Percentiles rank a stretch among this genome's conserved stretches.
phyloP scores from a whole-genome alignment of 1,140 invertebrate species.

The Panulirus ornatus region DNA sequence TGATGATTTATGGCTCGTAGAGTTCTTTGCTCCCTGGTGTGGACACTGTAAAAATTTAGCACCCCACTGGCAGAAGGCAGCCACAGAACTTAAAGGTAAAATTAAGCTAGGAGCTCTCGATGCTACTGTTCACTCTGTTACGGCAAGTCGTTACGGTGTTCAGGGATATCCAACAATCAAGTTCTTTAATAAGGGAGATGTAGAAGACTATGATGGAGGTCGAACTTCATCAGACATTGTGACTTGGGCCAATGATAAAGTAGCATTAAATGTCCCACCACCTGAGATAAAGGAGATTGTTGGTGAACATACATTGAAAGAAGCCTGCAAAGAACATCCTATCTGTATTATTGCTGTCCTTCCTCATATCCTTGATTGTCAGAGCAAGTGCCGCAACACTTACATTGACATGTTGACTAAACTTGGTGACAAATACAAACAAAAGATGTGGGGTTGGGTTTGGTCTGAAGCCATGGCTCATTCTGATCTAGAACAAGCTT shows the following conservation, averaged over 20 bases:
- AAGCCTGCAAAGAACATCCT: constrained; percentile 89
- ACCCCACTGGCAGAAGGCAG: constrained; percentile 96
- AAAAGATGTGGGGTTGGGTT: constrained; percentile 98
- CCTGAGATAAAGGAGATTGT: constrained; percentile 82
- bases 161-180: constrained; percentile 99
- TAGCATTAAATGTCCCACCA: constrained; percentile 90
- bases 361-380: constrained; percentile 98
- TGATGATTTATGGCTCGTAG: constrained; percentile 96
- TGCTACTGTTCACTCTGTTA: constrained; percentile 92
- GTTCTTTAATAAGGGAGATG: constrained; percentile 84
- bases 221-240: constrained; percentile 94
- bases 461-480: constrained; percentile 96
- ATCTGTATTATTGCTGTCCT: constrained; percentile 96
- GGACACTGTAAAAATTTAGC: constrained; percentile 97
- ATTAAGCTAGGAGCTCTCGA: constrained; percentile 97
- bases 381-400: constrained; percentile 93
- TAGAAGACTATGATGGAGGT: constrained; percentile 87
- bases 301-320: constrained; percentile 83
- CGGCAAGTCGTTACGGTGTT: constrained; percentile 88
- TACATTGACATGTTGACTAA: constrained; percentile 88
- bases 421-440: constrained; percentile 95
- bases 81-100: constrained; percentile 93
- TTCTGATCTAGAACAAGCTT: constrained; percentile 88
- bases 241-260: constrained; percentile 91
- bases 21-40: constrained; percentile 98